Percentiles rank a stretch among this genome's conserved stretches.
phyloP scores from a whole-genome alignment of 1,140 invertebrate genomes.

The Saccostrea cuccullata region DNA sequence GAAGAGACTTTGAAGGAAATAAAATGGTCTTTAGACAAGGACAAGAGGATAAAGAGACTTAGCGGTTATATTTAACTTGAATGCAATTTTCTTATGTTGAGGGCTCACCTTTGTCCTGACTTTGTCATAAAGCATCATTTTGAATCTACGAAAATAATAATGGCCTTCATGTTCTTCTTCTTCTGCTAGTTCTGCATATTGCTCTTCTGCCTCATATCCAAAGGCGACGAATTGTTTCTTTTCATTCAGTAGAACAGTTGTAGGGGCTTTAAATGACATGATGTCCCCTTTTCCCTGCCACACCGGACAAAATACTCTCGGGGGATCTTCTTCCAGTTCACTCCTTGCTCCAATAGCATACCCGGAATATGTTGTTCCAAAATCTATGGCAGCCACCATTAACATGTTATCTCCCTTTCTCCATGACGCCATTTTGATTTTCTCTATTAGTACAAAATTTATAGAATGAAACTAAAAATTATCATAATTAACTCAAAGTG shows the following conservation, averaged over 20 bases:
- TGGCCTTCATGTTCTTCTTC: not conserved
- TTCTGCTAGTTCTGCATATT: not conserved
- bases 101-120: not conserved
- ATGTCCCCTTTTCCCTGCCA: not conserved
- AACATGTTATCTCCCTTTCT: not conserved
- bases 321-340: not conserved
- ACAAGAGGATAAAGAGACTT: no score
- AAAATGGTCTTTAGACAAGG: no score
- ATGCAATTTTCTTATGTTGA: no score
- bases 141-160: conserved; percentile 39
- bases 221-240: conserved; percentile 39
- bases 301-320: no score
- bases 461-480: no score
- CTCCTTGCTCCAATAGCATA: conserved; percentile 28
- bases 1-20: no score
- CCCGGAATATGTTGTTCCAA: conserved; percentile 48
- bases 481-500: no score
- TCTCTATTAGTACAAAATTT: no score
- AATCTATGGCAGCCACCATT: conserved; percentile 48
- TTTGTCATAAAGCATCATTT: conserved; percentile 43
- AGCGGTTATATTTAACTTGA: no score
- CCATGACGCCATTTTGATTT: no score
- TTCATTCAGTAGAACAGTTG: conserved; percentile 4
- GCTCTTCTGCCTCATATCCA: conserved; percentile 37
- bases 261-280: conserved; percentile 24